Percentiles rank a stretch among this genome's conserved stretches.
Evolutionary conservation across 2,888 invertebrate species (phyloP).

Genomic region (Caenorhabditis japonica): DNA sequence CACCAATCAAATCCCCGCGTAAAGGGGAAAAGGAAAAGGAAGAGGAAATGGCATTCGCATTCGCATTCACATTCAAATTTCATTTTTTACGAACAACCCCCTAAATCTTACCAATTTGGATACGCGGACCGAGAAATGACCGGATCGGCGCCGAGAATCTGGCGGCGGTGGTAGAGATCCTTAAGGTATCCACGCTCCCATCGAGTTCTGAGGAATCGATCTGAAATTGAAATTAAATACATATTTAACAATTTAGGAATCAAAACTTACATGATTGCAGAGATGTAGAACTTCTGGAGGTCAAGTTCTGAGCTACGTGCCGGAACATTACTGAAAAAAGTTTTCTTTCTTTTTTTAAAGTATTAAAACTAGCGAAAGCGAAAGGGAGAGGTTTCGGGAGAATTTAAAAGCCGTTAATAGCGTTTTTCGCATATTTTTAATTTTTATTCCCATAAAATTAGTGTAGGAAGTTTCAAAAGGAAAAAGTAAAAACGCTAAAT

Average conservation of each 20-base stretch:
- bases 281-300: slow-evolving; percentile 35
- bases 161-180: slow-evolving; percentile 74
- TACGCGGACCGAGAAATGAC: slow-evolving; percentile 66
- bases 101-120: slow-evolving; percentile 72
- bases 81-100: neutral
- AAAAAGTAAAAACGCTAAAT: too few species aligned
- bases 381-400: too few species aligned
- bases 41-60: slow-evolving; percentile 9
- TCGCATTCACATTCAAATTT: too few species aligned
- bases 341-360: too few species aligned
- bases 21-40: neutral
- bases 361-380: neutral
- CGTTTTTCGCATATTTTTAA: too few species aligned
- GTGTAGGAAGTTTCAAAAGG: too few species aligned
- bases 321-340: slow-evolving; percentile 55
- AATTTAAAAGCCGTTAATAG: too few species aligned
- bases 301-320: slow-evolving; percentile 51
- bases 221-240: too few species aligned
- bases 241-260: neutral
- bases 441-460: too few species aligned
- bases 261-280: slow-evolving; percentile 54
- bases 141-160: slow-evolving; percentile 72
- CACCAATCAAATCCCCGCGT: neutral
- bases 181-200: slow-evolving; percentile 74
- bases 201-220: slow-evolving; percentile 62